Base-by-base conservation (phyloP, 2,113 vertebrate species). In the Cynoglossus semilaevis region DNA sequence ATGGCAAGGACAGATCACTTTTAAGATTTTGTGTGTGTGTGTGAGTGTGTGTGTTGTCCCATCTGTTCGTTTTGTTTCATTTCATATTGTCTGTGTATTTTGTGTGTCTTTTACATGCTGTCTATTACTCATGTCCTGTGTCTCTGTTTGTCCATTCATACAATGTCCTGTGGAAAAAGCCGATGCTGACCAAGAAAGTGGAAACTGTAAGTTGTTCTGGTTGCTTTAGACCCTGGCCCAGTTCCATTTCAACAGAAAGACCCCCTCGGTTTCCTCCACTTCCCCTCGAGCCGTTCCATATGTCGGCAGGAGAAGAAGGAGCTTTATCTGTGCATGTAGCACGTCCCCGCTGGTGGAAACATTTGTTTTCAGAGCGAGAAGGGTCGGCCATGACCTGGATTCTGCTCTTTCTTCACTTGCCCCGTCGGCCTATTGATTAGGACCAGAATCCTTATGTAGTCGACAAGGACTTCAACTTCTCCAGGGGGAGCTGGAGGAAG, bases 241-340 rank as follows among this genome's bases (percentile, higher is more conserved):
- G 5, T 80, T 86, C 67, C 47, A 38, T 46, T 74, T 56, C 55
- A 63, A 71, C 75, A 79, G 48, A 63, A 43, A 29, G 44, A 37
- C 57, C 63, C 70, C 29, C 48, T 35, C 14, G 8, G 51, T 59
- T 15, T 56, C 14, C 74, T 67, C 63, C 67, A 22, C 70, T 69
- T 67, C 63, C 81, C 82, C 81, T 77, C 60, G 1, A 80, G 85
- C 74, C 62, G 36, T 46, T 68, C 86, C 84, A 81, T 80, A 83
- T 85, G 81, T 50, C 50, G 34, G 35, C 14, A 42, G 38, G 9
- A 62, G 65, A 36, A 37, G 17, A 15, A n/a, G 9, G 59, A 51
- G 46, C 15, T 1, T 9, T 51, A 78, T 78, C 51, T 70, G 54
- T 72, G 51, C 47, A 57, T 10, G 0, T 8, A 42, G 60, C 29